Percentiles rank a stretch among this genome's conserved stretches.
Evolutionary conservation across 2,797 vertebrate species (phyloP).

Genomic region (Melanitta fusca): DNA sequence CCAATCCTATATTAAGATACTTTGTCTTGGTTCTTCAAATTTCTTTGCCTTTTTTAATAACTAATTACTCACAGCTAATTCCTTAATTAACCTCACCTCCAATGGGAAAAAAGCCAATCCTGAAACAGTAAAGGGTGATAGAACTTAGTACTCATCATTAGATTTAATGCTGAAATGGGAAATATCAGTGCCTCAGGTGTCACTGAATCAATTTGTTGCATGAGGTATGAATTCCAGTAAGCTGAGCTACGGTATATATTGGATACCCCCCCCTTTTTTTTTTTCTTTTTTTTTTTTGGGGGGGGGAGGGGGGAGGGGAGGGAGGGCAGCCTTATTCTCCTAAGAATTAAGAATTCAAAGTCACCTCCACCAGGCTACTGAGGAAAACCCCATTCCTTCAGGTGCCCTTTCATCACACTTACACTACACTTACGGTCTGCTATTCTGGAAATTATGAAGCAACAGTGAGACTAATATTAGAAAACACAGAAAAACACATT

Average conservation of each 20-base stretch:
- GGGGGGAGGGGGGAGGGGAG: no score
- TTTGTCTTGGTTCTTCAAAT: neutral
- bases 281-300: no score
- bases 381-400: neutral
- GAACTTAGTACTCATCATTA: neutral
- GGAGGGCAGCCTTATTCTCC: neutral
- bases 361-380: neutral
- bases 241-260: fast-evolving
- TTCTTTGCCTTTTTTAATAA: neutral
- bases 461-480: neutral
- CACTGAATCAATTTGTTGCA: neutral
- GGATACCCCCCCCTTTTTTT: no score
- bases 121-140: neutral
- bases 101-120: neutral
- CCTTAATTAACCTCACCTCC: neutral
- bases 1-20: constrained; percentile 29
- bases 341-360: neutral
- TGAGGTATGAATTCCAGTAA: neutral
- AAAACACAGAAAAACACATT: neutral
- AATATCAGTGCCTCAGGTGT: neutral
- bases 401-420: neutral
- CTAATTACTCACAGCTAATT: neutral
- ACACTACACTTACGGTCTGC: neutral
- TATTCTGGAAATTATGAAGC: neutral
- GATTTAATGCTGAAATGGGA: neutral